These are phyloP conservation scores for Mormoops blainvillei DNA, from an alignment of 2,113 vertebrate genomes.

Conservation along the genomic window DNA sequence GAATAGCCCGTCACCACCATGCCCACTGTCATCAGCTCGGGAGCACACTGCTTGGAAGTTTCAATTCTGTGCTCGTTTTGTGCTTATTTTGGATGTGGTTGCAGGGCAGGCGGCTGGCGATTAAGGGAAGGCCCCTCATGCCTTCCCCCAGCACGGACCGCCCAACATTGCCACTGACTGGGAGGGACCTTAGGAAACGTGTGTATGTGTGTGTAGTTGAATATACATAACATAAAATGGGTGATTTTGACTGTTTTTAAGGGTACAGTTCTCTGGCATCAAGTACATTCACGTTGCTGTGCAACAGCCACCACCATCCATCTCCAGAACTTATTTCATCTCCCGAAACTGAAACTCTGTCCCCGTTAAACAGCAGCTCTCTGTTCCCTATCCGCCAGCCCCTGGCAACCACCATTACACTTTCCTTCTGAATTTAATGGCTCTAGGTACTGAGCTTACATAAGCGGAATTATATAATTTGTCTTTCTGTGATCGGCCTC, in stretches of 20 bases:
- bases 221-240: no score
- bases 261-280: no score
- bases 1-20: background rate
- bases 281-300: accelerated
- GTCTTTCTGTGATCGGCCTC: background rate
- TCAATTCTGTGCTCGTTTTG: background rate
- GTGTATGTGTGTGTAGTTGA: background rate
- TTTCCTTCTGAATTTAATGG: background rate
- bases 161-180: background rate
- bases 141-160: background rate
- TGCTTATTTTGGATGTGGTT: background rate
- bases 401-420: background rate
- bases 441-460: background rate
- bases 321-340: background rate
- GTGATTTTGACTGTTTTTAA: background rate
- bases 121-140: background rate
- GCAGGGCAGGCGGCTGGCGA: background rate
- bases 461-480: background rate
- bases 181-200: background rate
- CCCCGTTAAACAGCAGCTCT: accelerated
- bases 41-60: background rate
- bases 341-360: background rate
- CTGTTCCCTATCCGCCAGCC: background rate
- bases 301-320: background rate
- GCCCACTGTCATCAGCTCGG: accelerated